Base-by-base conservation (phyloP, 1,140 invertebrate genomes). In the Kradibia gibbosae region DNA sequence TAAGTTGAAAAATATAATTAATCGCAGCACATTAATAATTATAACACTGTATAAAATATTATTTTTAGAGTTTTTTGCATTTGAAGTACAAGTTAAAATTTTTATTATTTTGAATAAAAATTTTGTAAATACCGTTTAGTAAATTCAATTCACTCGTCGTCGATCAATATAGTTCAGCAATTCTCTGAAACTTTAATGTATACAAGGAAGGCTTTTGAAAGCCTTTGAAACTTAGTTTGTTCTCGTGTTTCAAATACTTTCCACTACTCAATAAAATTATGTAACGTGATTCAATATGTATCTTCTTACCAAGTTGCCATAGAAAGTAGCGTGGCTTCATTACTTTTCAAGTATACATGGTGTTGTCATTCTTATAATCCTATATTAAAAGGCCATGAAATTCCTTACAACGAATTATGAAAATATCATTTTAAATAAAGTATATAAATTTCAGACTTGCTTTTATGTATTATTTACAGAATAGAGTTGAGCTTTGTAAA, bases 191-290 rank as follows among this genome's bases (percentile, higher is more conserved):
- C 34, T 70, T 78, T 39, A 15, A 34, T 25, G 36, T 36, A 55
- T 53, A 34, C 11, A 22, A 36, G 5, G 57, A 72, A 39, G 62
- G 34, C 57, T 55, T 70, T 22, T 34, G n/a, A 79, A 79, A 34
- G 50, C 50, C 67, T 45, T 75, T 81, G 74, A 76, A 71, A 60
- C 80, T 76, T 57, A 10, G 28, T 10, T 17, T 57, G n/a, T 36
- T 76, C 84, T 86, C 82, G 65, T 75, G 72, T 83, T 86, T 82
- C 84, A 87, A 88, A 87, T 86, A 83, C 83, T 88, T 89, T 87
- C 86, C 85, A 85, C 88, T 86, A 78, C 82, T 84, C 86, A 86
- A 88, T 90, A 87, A 89, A 89, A 89, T 90, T 90, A 89, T 88
- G 88, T 85, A 89, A 89, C 82, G 86, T 88, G 89, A 89, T 89